Base-by-base conservation (phyloP, 2,113 vertebrate genomes). In the Callaeas wilsoni region DNA sequence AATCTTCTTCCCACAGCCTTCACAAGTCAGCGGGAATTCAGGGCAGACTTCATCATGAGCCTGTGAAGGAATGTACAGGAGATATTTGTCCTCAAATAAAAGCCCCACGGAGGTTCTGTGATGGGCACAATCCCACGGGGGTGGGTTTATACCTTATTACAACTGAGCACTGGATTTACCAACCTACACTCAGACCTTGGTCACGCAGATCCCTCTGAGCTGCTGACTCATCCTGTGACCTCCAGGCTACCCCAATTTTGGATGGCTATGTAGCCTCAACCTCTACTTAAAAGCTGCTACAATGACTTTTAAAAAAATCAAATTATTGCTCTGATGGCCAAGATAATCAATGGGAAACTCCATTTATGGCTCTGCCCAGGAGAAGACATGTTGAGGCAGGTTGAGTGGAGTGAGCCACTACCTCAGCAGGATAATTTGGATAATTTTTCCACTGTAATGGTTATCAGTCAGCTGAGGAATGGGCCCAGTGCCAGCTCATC, bases 1-100 rank as follows among this genome's bases (percentile, higher is more conserved):
- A 87, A 99, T 98, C 94, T 98, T 99, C 89, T 98, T 98, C 49
- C 98, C 98, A 11, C 99, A 99, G 97, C 98, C 98, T 14, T 99
- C 98, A 11, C 99, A 99, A 26, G 98, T 98, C 96, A 99, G 81
- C 1, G 99, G 99, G 49, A 98, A 98, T 86, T 99, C 98, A 52
- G 98, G 97, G 91, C 99, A 99, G 84, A 98, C 97, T 25, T 99
- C 98, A 4, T 98, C 98, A 22, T 99, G 99, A 10, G 98, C 98
- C 99, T 99, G 74, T 21, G 50, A 67, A 74, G 69, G 46, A 93
- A 91, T 1, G 0, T 4, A 86, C 37, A 81, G 73, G 22, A 64
- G 27, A 53, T 10, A 46, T 35, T 71, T 64, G 73, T 76, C 10
- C 21, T 63, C 13, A 23, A 41, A 47, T 5, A 52, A 84, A 57